Evolutionary conservation across 2,888 invertebrate species (phyloP).

Genomic region (Lycia hirtaria): DNA sequence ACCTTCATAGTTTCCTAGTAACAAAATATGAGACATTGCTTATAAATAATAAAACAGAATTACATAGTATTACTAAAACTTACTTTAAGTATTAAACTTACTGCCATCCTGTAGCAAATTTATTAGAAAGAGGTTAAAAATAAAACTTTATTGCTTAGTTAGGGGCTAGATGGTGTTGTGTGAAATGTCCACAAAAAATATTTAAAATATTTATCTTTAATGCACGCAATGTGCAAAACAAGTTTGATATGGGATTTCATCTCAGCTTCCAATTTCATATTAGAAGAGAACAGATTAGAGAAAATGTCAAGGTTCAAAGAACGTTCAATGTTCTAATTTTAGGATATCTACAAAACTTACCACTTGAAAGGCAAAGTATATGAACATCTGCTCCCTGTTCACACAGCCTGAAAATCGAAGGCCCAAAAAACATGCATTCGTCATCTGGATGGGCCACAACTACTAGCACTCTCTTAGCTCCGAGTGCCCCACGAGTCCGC

Average conservation of each 20-base stretch:
- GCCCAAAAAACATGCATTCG: conserved; percentile 99
- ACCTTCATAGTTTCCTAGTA: conserved; percentile 88
- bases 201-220: too few species aligned
- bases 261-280: not conserved
- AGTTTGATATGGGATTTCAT: not conserved
- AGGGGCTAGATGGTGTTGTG: too few species aligned
- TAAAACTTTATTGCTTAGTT: too few species aligned
- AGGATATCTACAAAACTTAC: conserved; percentile 71
- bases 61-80: too few species aligned
- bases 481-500: conserved; percentile 78
- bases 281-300: not conserved
- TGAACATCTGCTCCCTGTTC: conserved; percentile 89
- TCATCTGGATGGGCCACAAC: conserved; percentile 99
- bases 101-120: too few species aligned
- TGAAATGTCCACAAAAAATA: too few species aligned
- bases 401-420: conserved; percentile 90
- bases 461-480: conserved; percentile 88
- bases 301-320: conserved; percentile 15
- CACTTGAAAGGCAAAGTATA: conserved; percentile 94
- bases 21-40: not conserved
- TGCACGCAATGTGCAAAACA: not conserved
- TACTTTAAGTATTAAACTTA: too few species aligned
- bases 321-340: not conserved
- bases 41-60: too few species aligned
- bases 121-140: too few species aligned